Conservation (phyloP, 2,888 invertebrate species). For the Catocala fraxini region DNA sequence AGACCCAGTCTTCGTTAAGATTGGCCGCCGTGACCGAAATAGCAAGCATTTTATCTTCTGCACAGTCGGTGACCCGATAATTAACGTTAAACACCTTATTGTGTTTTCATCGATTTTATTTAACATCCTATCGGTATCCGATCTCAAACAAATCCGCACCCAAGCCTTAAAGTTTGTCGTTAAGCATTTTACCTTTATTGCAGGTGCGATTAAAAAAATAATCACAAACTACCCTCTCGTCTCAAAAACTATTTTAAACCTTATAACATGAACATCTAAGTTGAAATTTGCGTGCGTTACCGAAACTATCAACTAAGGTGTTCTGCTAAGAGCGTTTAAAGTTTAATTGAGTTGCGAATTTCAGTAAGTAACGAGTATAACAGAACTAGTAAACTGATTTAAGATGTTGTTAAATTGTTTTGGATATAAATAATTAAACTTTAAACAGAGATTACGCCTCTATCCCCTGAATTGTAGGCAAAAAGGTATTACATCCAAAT, state of each 20-base stretch:
- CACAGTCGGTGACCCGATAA: too few relatives aligned
- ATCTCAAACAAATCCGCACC: slow-evolving; percentile 32
- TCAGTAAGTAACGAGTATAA: slow-evolving; percentile 71
- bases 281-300: slow-evolving; percentile 11
- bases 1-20: too few relatives aligned
- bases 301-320: slow-evolving; percentile 65
- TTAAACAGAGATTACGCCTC: too few relatives aligned
- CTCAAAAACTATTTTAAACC: slow-evolving; percentile 5
- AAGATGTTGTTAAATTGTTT: slow-evolving; percentile 56
- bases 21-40: too few relatives aligned
- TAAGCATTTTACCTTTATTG: slow-evolving; percentile 41
- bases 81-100: not conserved
- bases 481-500: too few relatives aligned
- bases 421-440: slow-evolving; percentile 19
- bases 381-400: slow-evolving; percentile 67
- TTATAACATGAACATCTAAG: rapidly evolving
- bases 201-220: slow-evolving; percentile 38
- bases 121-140: slow-evolving; percentile 12
- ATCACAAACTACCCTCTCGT: slow-evolving; percentile 14
- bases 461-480: too few relatives aligned
- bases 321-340: slow-evolving; percentile 73
- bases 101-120: not conserved
- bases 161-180: slow-evolving; percentile 34
- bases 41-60: too few relatives aligned
- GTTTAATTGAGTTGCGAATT: slow-evolving; percentile 82